Evolutionary conservation across 2,113 vertebrate genomes (phyloP).

Genomic region (Tauraco erythrolophus): DNA sequence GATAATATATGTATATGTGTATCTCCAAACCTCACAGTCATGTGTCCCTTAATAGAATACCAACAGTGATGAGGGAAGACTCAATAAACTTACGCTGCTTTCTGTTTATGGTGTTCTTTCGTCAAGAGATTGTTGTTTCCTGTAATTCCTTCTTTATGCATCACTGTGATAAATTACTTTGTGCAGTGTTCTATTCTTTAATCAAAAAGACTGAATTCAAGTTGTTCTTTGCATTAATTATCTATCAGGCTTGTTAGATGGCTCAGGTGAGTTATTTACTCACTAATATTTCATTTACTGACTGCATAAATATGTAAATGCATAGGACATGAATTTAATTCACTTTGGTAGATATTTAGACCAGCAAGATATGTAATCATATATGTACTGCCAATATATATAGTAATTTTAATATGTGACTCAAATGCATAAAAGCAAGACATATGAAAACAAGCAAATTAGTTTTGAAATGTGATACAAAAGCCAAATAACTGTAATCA

Average conservation of each 20-base stretch:
- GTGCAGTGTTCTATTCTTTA: neutral
- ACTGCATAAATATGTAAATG: neutral
- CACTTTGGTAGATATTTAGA: neutral
- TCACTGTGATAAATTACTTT: neutral
- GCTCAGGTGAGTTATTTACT: neutral
- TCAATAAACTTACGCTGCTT: neutral
- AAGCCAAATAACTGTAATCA: neutral
- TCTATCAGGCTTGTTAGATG: neutral
- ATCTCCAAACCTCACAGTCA: neutral
- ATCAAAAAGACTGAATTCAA: neutral
- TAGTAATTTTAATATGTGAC: neutral
- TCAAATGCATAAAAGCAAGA: neutral
- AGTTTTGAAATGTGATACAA: neutral
- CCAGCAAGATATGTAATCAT: neutral
- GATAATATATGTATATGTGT: neutral
- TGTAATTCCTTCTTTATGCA: neutral
- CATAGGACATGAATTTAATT: neutral
- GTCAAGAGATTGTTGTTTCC: neutral
- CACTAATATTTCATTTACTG: neutral
- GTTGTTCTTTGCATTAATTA: neutral
- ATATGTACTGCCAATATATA: neutral
- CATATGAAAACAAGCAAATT: neutral
- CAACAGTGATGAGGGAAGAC: neutral
- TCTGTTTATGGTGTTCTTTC: neutral
- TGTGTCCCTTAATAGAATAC: neutral